Percentiles rank a stretch among this genome's conserved stretches.
Conservation (phyloP, 92 coral and sea anemone species). For the Blastomussa wellsi region DNA sequence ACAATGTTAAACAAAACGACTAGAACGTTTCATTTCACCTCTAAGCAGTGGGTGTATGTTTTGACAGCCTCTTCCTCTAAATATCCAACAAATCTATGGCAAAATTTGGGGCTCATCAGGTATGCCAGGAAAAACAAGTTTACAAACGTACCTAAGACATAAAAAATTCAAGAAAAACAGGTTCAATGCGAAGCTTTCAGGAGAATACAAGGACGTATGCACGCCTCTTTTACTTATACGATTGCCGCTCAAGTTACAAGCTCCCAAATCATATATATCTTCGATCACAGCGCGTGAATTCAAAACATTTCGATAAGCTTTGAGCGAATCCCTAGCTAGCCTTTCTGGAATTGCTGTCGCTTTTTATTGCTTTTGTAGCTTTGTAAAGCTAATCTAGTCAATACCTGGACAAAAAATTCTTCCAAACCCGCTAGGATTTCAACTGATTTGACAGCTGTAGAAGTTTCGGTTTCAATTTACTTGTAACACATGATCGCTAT, state of each 20-base stretch:
- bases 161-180: background rate
- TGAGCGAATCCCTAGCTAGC: no score
- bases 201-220: background rate
- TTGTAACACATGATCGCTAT: no score
- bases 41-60: slow-evolving; percentile 90
- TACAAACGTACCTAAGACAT: slow-evolving; percentile 76
- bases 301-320: no score
- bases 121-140: slow-evolving; percentile 93
- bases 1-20: background rate
- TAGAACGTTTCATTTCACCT: slow-evolving; percentile 50
- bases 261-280: no score
- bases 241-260: background rate
- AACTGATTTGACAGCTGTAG: no score
- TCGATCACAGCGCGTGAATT: no score
- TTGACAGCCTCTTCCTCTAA: slow-evolving; percentile 97
- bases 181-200: background rate
- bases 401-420: no score
- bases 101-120: slow-evolving; percentile 89
- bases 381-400: no score
- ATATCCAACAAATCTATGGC: slow-evolving; percentile 97
- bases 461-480: no score
- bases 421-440: no score
- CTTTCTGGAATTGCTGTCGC: no score
- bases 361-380: no score
- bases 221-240: background rate